phyloP scores from a whole-genome alignment of 1,140 invertebrate genomes.

The Acromyrmex charruanus region DNA sequence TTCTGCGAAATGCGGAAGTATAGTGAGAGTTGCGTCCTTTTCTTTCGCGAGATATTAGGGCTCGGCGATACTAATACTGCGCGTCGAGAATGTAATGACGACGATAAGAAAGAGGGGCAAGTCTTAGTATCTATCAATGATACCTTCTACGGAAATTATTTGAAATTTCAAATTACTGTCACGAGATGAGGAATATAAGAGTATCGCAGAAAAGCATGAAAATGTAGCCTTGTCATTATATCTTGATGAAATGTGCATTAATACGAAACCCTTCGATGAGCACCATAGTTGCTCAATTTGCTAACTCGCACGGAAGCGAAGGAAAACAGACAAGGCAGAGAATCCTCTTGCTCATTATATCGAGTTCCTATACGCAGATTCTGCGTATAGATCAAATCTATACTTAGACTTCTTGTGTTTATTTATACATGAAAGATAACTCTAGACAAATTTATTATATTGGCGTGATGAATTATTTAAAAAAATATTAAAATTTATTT shows the following conservation, averaged over 20 bases:
- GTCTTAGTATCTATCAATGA: conserved; percentile 8
- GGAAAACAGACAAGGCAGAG: conserved; percentile 49
- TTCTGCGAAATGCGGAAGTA: not conserved
- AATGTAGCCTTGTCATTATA: conserved; percentile 61
- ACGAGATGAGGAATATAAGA: conserved; percentile 23
- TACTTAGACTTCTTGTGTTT: conserved; percentile 28
- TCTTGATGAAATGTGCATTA: conserved; percentile 39
- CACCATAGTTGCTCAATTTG: conserved; percentile 54
- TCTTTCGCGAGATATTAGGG: not conserved
- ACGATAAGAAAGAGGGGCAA: conserved; percentile 1
- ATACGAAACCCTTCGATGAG: conserved; percentile 60
- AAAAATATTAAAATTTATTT: conserved; percentile 5
- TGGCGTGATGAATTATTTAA: not conserved
- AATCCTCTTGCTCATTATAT: conserved; percentile 37
- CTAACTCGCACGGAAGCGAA: conserved; percentile 45
- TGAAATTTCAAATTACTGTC: conserved; percentile 26
- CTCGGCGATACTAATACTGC: not conserved
- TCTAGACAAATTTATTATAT: not conserved
- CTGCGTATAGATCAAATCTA: not conserved
- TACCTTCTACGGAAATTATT: conserved; percentile 23
- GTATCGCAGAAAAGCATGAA: conserved; percentile 49
- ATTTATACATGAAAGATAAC: conserved; percentile 14
- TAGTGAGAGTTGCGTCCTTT: not conserved
- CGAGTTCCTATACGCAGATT: conserved; percentile 22
- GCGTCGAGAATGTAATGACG: conserved; percentile 5